Evolutionary conservation across 1,140 invertebrate species (phyloP), one percentile per base, ranked within the genome.

Genomic region (Xylocopa sonorina): DNA sequence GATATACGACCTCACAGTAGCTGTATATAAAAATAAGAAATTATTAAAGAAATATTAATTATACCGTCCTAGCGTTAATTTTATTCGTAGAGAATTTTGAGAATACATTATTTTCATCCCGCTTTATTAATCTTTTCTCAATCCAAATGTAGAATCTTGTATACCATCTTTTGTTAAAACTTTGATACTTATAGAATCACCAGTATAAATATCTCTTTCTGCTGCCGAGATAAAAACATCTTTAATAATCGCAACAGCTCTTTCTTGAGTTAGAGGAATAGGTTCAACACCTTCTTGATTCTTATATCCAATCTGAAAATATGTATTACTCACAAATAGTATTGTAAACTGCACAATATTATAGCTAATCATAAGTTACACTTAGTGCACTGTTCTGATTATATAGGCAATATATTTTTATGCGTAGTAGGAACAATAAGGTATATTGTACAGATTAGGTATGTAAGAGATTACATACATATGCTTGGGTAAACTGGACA

Each of bases 141-240:
- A 93, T 77, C 94, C 93, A 89, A 97, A 95, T 32, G 92, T 94
- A 68, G 96, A 95, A 81, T 95, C 94, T 75, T 95, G 94, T 71
- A 98, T 95, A 1, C 98, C 98, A 93, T 97, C 96, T 82, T 97
- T 97, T 34, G 98, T 99, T 68, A 99, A 97, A 73, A 99, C 95
- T 81, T 97, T 96, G 78, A 99, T 97, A 41, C 94, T 92, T 82
- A 99, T 95, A 62, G 95, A 95, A 94, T 99, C 99, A 75, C 99
- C 99, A 88, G 98, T 99, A 88, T 98, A 97, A 84, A 99, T 99
- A 91, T 99, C 98, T 91, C 99, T 95, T 90, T 99, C 99, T 72
- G 98, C 97, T 50, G 98, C 98, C 71, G 98, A 98, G 80, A 98
- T 98, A 89, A 99, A 99, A 0, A 97, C 97, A 94, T 99, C 99